These are phyloP conservation scores for Scaptomyza hsui DNA, from an alignment of 1,140 invertebrate genomes.

Conservation along the genomic window DNA sequence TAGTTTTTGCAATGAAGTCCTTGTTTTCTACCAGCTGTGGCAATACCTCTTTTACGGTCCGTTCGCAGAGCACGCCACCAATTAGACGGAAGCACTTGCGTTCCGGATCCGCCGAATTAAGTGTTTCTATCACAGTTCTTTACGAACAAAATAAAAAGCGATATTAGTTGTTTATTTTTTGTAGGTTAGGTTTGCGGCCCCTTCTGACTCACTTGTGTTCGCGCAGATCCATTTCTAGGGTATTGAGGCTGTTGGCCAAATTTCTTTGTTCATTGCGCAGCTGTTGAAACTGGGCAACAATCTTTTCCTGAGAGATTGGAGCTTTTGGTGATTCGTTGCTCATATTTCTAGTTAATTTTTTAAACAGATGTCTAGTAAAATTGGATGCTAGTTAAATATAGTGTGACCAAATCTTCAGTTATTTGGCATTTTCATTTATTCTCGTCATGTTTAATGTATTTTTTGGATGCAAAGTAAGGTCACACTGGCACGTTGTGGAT, in stretches of 20 bases:
- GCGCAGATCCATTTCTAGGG: slow-evolving; percentile 96
- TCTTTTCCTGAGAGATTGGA: slow-evolving; percentile 87
- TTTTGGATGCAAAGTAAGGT: background rate
- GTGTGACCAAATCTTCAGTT: slow-evolving; percentile 21
- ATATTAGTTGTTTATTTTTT: slow-evolving; percentile 37
- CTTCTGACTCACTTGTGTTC: slow-evolving; percentile 94
- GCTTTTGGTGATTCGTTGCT: slow-evolving; percentile 63
- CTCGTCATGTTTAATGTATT: background rate
- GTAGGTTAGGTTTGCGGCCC: slow-evolving; percentile 39
- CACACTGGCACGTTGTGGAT: background rate
- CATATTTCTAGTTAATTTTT: slow-evolving; percentile 53
- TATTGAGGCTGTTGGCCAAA: slow-evolving; percentile 93
- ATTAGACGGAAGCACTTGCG: slow-evolving; percentile 97
- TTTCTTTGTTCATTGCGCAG: slow-evolving; percentile 94
- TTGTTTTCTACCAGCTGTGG: slow-evolving; percentile 93
- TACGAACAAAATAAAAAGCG: background rate
- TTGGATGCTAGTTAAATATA: slow-evolving; percentile 38
- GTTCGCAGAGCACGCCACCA: slow-evolving; percentile 96
- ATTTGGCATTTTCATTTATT: background rate
- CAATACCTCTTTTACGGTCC: slow-evolving; percentile 95
- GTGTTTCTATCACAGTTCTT: slow-evolving; percentile 97
- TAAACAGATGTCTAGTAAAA: slow-evolving; percentile 52
- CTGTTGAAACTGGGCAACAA: slow-evolving; percentile 93
- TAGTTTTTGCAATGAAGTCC: slow-evolving; percentile 92
- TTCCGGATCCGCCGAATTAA: slow-evolving; percentile 92